These are phyloP conservation scores for Drosophila sulfurigaster DNA, from an alignment of 1,140 invertebrate species.

Conservation along the genomic window DNA sequence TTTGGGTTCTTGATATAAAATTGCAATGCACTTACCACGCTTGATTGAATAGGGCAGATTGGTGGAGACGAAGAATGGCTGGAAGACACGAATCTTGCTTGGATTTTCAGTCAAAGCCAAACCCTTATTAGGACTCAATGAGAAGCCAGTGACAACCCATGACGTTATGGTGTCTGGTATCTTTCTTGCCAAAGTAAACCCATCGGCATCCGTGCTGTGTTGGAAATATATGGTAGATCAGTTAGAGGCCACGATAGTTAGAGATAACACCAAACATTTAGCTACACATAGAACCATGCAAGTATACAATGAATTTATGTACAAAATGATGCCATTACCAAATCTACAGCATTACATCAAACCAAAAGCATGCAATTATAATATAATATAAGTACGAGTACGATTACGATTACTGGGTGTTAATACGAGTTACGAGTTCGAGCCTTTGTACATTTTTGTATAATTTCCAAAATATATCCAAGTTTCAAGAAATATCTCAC, in stretches of 20 bases:
- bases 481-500: slow-evolving; percentile 63
- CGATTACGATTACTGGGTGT: slow-evolving; percentile 9
- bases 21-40: slow-evolving; percentile 86
- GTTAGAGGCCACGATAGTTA: background rate
- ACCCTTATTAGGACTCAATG: slow-evolving; percentile 93
- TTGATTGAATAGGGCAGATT: slow-evolving; percentile 94
- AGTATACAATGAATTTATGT: background rate
- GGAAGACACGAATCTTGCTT: slow-evolving; percentile 93
- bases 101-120: slow-evolving; percentile 91
- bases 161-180: slow-evolving; percentile 96
- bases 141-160: slow-evolving; percentile 97
- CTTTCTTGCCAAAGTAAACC: slow-evolving; percentile 81
- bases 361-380: slow-evolving; percentile 8
- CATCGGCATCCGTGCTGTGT: slow-evolving; percentile 45
- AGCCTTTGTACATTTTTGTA: slow-evolving; percentile 17
- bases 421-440: slow-evolving; percentile 8
- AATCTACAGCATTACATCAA: background rate
- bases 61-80: slow-evolving; percentile 94
- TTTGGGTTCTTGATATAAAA: background rate
- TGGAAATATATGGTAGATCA: background rate
- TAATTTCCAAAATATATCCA: slow-evolving; percentile 56
- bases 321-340: slow-evolving; percentile 8
- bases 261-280: background rate
- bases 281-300: slow-evolving; percentile 13
- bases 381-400: slow-evolving; percentile 1